These are phyloP conservation scores for Dascillus cervinus DNA, from an alignment of 2,888 invertebrate genomes.

Conservation along the genomic window DNA sequence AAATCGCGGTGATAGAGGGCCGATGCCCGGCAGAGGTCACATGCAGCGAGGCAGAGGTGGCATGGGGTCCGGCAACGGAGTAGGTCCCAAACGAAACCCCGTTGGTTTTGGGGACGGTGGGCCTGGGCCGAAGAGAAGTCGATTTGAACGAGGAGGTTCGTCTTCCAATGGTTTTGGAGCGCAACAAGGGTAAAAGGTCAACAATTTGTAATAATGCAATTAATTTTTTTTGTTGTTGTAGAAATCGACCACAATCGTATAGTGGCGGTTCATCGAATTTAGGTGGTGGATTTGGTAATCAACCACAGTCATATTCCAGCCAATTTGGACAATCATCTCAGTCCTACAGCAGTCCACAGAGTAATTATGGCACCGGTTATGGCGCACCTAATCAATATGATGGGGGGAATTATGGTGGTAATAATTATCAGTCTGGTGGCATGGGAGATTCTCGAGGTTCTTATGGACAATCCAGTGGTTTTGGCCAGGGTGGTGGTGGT, in stretches of 20 bases:
- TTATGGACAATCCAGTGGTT: slow-evolving; percentile 2
- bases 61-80: not conserved
- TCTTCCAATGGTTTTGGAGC: slow-evolving; percentile 31
- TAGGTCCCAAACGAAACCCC: slow-evolving; percentile 7
- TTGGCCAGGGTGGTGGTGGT: slow-evolving; percentile 5
- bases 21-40: slow-evolving; percentile 9
- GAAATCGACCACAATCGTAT: slow-evolving; percentile 14
- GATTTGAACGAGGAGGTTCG: slow-evolving; percentile 27
- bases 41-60: slow-evolving; percentile 2
- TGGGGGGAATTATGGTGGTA: slow-evolving; percentile 10
- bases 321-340: slow-evolving; percentile 6
- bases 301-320: slow-evolving; percentile 8
- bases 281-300: slow-evolving; percentile 10
- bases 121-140: slow-evolving; percentile 25
- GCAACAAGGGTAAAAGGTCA: slow-evolving; percentile 19
- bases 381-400: too few relatives aligned
- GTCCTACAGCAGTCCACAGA: slow-evolving; percentile 20
- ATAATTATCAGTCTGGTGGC: not conserved
- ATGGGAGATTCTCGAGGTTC: not conserved
- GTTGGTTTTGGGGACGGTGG: slow-evolving; percentile 12
- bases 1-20: slow-evolving; percentile 10
- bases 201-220: not conserved
- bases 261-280: slow-evolving; percentile 17
- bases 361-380: slow-evolving; percentile 12
- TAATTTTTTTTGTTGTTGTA: slow-evolving; percentile 6